Base-by-base conservation (phyloP, 2,797 vertebrate genomes). In the Danio choprae region DNA sequence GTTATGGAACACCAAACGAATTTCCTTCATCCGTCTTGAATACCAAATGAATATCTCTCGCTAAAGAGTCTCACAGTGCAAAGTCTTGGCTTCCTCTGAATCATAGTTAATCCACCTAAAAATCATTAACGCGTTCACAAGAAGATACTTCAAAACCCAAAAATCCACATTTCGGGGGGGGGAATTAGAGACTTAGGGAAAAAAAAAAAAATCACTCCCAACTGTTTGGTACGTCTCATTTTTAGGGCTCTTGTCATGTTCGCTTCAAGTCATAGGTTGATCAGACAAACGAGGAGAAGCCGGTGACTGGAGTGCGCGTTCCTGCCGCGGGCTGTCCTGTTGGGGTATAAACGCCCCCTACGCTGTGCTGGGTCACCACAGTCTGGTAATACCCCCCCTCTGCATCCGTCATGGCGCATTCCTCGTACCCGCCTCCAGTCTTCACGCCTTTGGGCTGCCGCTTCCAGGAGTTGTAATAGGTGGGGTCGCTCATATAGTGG, bases 401-500 rank as follows among this genome's bases (percentile, higher is more conserved):
- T 0, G 93, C 67, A 70, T 98, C 97, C 0, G 89, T 87, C 0
- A 91, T 92, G 1, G 93, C 93, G 0, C 95, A 96, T 74, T 98
- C 96, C 89, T 97, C 96, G 0, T 96, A 97, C 46, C 0, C 87
- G 78, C 0, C 87, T 92, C 80, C 88, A 82, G 38, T 40, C 85
- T 96, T 95, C 46, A 96, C 87, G 68, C 94, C 93, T 72, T 96
- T 97, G 86, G 96, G 95, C 89, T 97, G 95, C 69, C 97, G 92
- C 90, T 98, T 98, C 97, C 97, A 99, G 0, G 97, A 98, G 92
- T 95, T 97, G 92, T 94, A 98, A 92, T 98, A 99, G 18, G 95
- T 96, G 82, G 97, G 97, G 91, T 99, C 97, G 3, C 97, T 98
- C 97, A 99, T 97, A 91, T 99, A 99, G 76, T 99, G 97, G 94